These are phyloP conservation scores for Grammomys dolichurus DNA, from an alignment of 2,113 vertebrate species.

Conservation along the genomic window DNA sequence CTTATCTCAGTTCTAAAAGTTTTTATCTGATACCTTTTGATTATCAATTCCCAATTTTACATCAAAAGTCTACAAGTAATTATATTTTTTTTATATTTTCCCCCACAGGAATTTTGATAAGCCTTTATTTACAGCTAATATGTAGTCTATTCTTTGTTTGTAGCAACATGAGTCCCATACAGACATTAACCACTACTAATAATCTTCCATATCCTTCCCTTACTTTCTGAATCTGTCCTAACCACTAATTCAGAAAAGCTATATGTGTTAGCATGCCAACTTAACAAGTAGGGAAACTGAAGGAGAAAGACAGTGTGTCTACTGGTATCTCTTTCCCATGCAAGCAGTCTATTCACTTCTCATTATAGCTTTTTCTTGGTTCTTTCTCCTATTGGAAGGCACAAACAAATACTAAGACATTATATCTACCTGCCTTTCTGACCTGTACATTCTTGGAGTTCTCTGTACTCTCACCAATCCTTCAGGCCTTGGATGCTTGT, in stretches of 20 bases:
- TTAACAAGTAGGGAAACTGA: background rate
- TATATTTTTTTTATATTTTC: background rate
- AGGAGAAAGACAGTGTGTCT: background rate
- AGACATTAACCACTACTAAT: background rate
- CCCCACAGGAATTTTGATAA: background rate
- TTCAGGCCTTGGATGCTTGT: background rate
- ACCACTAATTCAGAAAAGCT: conserved; percentile 39
- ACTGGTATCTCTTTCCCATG: background rate
- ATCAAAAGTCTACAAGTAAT: background rate
- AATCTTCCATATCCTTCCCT: background rate
- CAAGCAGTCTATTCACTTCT: background rate
- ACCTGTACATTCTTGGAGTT: background rate
- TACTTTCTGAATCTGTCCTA: background rate
- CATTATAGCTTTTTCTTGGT: background rate
- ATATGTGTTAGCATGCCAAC: background rate
- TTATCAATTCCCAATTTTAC: background rate
- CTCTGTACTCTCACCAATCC: background rate
- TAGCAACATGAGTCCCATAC: background rate
- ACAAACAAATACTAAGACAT: background rate
- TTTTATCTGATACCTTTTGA: background rate
- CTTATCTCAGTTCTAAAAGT: background rate
- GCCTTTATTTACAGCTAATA: background rate
- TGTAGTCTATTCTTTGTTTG: background rate
- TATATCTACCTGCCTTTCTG: background rate
- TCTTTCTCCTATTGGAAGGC: background rate